phyloP scores from a whole-genome alignment of 2,113 vertebrate genomes.

The Xiphophorus maculatus region DNA sequence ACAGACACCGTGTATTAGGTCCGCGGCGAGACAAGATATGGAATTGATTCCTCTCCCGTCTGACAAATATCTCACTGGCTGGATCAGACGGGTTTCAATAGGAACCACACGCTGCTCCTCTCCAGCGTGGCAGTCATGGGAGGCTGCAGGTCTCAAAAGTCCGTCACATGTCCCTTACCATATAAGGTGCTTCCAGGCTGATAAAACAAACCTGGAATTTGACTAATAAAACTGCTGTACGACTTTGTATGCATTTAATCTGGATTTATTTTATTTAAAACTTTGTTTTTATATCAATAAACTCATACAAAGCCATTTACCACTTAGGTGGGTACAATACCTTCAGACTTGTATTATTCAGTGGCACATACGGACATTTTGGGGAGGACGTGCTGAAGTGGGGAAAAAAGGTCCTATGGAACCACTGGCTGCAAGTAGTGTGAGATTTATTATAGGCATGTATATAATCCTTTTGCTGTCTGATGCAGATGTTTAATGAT shows the following conservation, averaged over 20 bases:
- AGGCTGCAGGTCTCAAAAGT: constrained; percentile 62
- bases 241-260: neutral
- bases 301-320: neutral
- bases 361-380: too few species aligned
- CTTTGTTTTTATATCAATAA: neutral
- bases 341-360: neutral
- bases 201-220: neutral
- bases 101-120: constrained; percentile 31
- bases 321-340: neutral
- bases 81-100: constrained; percentile 2
- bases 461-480: too few species aligned
- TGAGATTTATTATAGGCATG: too few species aligned
- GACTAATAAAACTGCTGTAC: neutral
- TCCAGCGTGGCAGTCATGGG: constrained; percentile 35
- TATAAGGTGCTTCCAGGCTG: constrained; percentile 50
- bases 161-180: constrained; percentile 44
- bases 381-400: too few species aligned
- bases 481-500: too few species aligned
- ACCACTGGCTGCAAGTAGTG: too few species aligned
- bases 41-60: constrained; percentile 1
- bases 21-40: neutral
- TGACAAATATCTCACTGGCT: constrained; percentile 14
- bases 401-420: too few species aligned
- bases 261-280: neutral
- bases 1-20: neutral